A percentile compares a stretch with the other conserved stretches of the same genome.
These are phyloP conservation scores for Euplagia quadripunctaria DNA, from an alignment of 2,888 invertebrate species.

Conservation along the genomic window DNA sequence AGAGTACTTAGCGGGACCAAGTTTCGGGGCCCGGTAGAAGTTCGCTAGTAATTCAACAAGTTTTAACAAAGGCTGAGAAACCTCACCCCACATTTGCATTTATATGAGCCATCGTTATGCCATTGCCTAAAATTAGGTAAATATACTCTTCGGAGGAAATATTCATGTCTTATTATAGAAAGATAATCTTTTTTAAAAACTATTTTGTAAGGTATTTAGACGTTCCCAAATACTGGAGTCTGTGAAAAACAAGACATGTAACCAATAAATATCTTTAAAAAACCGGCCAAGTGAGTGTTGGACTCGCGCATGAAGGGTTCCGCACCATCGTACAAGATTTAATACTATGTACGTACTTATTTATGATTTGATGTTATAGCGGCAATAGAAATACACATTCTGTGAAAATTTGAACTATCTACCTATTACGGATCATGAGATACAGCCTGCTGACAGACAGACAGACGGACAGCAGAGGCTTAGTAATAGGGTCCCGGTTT, in stretches of 20 bases:
- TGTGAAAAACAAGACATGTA: background rate
- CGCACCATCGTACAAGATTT: too few relatives aligned
- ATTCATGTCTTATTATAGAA: background rate
- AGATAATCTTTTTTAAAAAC: background rate
- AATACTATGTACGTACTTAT: too few relatives aligned
- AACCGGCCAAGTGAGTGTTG: too few relatives aligned
- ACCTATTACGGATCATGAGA: too few relatives aligned
- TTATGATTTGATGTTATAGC: too few relatives aligned
- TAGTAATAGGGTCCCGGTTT: too few relatives aligned
- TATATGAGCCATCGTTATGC: constrained; percentile 53
- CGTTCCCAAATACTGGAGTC: background rate
- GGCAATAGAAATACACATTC: too few relatives aligned
- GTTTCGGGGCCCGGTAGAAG: constrained; percentile 42
- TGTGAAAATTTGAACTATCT: too few relatives aligned
- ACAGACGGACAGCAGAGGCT: too few relatives aligned
- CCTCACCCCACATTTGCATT: constrained; percentile 57
- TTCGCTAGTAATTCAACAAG: constrained; percentile 62
- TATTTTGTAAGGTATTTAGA: background rate
- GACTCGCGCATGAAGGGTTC: too few relatives aligned
- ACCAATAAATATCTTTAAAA: background rate
- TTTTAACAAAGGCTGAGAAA: constrained; percentile 60
- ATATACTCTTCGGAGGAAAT: constrained; percentile 17
- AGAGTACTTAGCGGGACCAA: constrained; percentile 26
- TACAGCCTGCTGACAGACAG: too few relatives aligned
- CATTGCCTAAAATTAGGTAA: constrained; percentile 45